A percentile compares a stretch with the other conserved stretches of the same genome.
Evolutionary conservation across 2,888 invertebrate species (phyloP).

Genomic region (Troides helena): DNA sequence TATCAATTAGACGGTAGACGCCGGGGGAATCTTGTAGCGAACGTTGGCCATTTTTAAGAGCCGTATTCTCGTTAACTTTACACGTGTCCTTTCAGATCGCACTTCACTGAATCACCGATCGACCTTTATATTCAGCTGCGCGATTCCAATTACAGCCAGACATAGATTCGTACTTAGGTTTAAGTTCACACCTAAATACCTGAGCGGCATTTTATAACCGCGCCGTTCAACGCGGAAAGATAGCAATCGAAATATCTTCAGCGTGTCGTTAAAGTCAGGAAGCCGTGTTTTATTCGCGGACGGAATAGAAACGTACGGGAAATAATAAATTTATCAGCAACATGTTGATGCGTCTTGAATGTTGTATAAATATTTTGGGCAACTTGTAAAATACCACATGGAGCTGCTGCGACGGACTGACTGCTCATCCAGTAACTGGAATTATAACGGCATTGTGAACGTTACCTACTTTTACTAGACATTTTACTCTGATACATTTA

Average conservation of each 20-base stretch:
- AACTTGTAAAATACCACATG: too few species aligned
- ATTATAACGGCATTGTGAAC: too few species aligned
- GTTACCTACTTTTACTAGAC: too few species aligned
- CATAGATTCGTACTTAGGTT: too few species aligned
- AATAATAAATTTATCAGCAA: slow-evolving; percentile 47
- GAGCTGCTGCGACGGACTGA: too few species aligned
- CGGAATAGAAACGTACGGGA: slow-evolving; percentile 38
- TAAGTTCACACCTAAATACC: too few species aligned
- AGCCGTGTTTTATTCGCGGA: slow-evolving; percentile 40
- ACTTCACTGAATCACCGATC: slow-evolving; percentile 2
- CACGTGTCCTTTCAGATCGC: slow-evolving; percentile 24
- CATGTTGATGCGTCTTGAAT: too few species aligned
- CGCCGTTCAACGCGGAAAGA: slow-evolving; percentile 8
- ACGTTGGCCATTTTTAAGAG: slow-evolving; percentile 35
- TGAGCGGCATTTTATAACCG: slow-evolving; percentile 1
- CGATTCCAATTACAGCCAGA: too few species aligned
- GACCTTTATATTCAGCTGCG: not conserved
- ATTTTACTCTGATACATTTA: too few species aligned
- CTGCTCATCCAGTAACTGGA: too few species aligned
- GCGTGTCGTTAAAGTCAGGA: slow-evolving; percentile 33
- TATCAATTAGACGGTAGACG: slow-evolving; percentile 59
- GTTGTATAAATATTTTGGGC: too few species aligned
- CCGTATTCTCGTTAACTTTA: slow-evolving; percentile 23
- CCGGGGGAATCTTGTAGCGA: slow-evolving; percentile 41
- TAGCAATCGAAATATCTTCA: slow-evolving; percentile 7